Evolutionary conservation across 2,888 invertebrate species (phyloP).

Genomic region (Netelia melanura): DNA sequence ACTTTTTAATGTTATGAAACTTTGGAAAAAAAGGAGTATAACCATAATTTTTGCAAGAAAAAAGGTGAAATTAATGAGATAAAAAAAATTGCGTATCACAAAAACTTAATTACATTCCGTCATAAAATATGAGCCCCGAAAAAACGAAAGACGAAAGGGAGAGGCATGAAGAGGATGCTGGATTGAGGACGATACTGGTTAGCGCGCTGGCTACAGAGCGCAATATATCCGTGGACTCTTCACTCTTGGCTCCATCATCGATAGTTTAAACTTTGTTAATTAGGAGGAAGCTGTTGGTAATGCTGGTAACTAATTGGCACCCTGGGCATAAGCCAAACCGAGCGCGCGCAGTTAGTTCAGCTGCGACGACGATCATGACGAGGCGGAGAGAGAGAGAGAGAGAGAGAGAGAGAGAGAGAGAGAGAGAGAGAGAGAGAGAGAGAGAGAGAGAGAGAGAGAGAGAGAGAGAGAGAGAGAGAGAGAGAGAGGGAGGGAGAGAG

Average conservation of each 20-base stretch:
- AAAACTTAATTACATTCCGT: not conserved
- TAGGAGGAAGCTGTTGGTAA: constrained; percentile 81
- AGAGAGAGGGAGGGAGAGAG: not conserved
- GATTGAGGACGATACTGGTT: constrained; percentile 55
- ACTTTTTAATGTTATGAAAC: no score
- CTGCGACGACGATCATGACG: constrained; percentile 39
- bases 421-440: no score
- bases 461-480: not conserved
- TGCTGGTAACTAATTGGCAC: constrained; percentile 82
- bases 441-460: not conserved
- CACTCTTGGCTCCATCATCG: constrained; percentile 74
- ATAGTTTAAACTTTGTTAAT: constrained; percentile 82
- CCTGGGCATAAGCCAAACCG: constrained; percentile 75
- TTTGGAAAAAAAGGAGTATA: no score
- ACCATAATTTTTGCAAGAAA: no score
- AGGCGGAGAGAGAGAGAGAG: constrained; percentile 16
- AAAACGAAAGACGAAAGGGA: not conserved
- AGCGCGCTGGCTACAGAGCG: constrained; percentile 10
- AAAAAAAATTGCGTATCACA: not conserved
- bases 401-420: constrained; percentile 16
- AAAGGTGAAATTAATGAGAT: not conserved
- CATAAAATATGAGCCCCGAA: not conserved
- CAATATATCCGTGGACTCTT: constrained; percentile 44
- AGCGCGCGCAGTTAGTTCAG: constrained; percentile 63
- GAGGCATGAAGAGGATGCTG: constrained; percentile 19